A percentile compares a stretch with the other conserved stretches of the same genome.
Conservation (phyloP, 2,113 vertebrate species). For the Coptodon bakossiorum region DNA sequence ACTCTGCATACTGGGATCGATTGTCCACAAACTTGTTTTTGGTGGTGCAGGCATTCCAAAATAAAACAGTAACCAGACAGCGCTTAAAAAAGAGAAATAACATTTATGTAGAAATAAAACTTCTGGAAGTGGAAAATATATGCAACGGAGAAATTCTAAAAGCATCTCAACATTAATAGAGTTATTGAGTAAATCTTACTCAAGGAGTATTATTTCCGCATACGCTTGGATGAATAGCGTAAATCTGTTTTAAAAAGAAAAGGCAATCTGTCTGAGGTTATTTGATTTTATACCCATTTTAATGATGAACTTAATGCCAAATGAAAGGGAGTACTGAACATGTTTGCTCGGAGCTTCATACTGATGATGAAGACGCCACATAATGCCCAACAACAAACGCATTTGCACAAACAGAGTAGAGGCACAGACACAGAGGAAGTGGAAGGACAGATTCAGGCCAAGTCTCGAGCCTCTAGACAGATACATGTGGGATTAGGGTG, state of each 20-base stretch:
- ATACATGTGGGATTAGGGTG: neutral
- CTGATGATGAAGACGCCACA: neutral
- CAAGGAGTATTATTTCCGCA: neutral
- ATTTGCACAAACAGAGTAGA: neutral
- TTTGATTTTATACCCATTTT: neutral
- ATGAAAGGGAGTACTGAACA: neutral
- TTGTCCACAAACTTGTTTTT: neutral
- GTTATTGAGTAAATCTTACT: neutral
- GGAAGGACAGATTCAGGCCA: neutral
- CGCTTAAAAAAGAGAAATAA: neutral
- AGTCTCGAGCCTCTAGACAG: neutral
- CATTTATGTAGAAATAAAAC: neutral
- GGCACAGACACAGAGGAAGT: neutral
- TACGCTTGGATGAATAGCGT: neutral
- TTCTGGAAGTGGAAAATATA: neutral
- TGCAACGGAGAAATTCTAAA: neutral
- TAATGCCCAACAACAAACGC: neutral
- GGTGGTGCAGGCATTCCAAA: neutral
- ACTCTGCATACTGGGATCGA: neutral
- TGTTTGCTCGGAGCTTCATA: neutral
- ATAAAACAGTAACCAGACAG: neutral
- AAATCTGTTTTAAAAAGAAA: neutral
- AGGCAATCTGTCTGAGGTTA: neutral
- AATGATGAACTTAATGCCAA: neutral
- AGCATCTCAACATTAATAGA: neutral